Evolutionary conservation across 2,113 vertebrate species (phyloP).

Genomic region (Antechinus flavipes): DNA sequence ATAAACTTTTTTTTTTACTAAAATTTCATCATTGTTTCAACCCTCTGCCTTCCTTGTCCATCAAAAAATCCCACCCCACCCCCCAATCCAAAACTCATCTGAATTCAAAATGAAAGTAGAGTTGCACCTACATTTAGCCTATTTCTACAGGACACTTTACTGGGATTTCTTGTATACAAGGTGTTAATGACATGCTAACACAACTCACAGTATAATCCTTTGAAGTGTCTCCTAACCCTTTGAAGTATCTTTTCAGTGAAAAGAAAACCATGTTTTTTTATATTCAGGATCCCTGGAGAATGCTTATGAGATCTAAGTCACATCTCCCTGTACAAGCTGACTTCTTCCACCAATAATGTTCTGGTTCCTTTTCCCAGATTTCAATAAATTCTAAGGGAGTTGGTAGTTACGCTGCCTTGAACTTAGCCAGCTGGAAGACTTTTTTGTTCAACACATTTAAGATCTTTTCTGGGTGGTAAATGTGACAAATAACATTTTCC

Average conservation of each 20-base stretch:
- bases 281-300: conserved; percentile 43
- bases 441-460: background rate
- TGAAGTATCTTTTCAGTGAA: conserved; percentile 31
- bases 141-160: conserved; percentile 2
- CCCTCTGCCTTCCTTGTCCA: background rate
- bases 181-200: conserved; percentile 71
- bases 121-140: background rate
- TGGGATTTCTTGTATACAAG: conserved; percentile 22
- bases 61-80: conserved; percentile 26
- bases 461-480: background rate
- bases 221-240: conserved; percentile 61
- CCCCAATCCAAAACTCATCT: conserved; percentile 58
- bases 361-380: background rate
- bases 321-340: conserved; percentile 6
- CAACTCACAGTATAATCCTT: conserved; percentile 51
- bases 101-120: conserved; percentile 44
- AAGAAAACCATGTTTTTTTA: background rate
- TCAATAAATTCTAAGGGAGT: background rate
- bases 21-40: conserved; percentile 22
- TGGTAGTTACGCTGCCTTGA: background rate
- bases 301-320: conserved; percentile 45
- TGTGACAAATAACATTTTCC: background rate
- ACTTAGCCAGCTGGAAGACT: background rate
- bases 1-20: conserved; percentile 12
- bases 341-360: background rate